phyloP scores from a whole-genome alignment of 2,888 invertebrate genomes.

The Sclerodermus sp. region DNA sequence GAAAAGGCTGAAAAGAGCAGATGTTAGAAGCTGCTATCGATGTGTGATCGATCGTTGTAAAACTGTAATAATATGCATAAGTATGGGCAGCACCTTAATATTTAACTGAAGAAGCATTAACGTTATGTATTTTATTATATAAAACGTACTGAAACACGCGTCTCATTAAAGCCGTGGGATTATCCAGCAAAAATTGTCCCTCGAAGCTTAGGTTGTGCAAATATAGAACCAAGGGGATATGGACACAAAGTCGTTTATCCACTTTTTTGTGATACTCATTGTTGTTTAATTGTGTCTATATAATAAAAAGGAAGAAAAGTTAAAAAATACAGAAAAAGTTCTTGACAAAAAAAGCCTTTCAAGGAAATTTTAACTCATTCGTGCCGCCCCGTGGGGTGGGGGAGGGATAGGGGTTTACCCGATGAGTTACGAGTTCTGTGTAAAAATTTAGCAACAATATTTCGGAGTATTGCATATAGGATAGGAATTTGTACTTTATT shows the following conservation, averaged over 20 bases:
- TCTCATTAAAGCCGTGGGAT: conserved; percentile 11
- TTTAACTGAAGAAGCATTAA: conserved; percentile 22
- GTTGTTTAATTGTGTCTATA: conserved; percentile 20
- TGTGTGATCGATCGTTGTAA: conserved; percentile 22
- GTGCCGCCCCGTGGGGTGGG: no score
- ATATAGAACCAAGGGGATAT: conserved; percentile 11
- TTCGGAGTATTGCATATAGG: no score
- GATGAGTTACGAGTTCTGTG: no score
- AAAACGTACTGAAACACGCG: conserved; percentile 21
- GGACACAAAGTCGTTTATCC: conserved; percentile 12
- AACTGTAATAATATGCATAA: conserved; percentile 15
- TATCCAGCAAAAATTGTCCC: conserved; percentile 16
- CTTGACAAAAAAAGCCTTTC: no score
- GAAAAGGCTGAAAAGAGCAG: conserved; percentile 14
- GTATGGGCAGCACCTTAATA: conserved; percentile 18
- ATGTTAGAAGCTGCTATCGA: no score
- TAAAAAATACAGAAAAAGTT: no score
- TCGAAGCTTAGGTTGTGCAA: conserved; percentile 13
- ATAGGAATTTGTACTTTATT: no score
- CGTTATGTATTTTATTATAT: conserved; percentile 31
- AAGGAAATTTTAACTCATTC: no score
- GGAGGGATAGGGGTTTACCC: no score
- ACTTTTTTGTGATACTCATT: conserved; percentile 23
- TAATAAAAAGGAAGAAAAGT: no score
- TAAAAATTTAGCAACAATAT: no score